A percentile compares a stretch with the other conserved stretches of the same genome.
Evolutionary conservation across 2,888 invertebrate species (phyloP).

Genomic region (Metellina segmentata): DNA sequence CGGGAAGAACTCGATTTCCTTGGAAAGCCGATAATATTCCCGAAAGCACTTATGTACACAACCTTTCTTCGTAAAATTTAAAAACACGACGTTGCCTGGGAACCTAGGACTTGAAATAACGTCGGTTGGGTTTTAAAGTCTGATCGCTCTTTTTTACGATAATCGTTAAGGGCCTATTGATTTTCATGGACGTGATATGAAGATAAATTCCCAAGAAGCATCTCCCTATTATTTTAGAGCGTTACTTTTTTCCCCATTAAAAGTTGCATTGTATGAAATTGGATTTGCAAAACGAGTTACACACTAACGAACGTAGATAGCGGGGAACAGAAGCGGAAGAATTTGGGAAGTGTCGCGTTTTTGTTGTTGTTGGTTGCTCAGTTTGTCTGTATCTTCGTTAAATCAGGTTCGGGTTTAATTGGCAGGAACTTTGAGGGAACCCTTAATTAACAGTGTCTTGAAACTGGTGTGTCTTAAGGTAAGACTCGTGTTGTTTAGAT

Average conservation of each 20-base stretch:
- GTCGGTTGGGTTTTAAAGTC: background rate
- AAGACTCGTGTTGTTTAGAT: no score
- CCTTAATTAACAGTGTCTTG: no score
- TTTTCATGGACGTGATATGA: constrained; percentile 17
- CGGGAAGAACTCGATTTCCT: background rate
- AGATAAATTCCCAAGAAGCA: background rate
- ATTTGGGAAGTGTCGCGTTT: background rate
- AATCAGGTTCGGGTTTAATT: constrained; percentile 8
- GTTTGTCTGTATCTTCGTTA: background rate
- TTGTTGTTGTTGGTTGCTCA: background rate
- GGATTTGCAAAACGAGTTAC: background rate
- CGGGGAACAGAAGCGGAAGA: background rate
- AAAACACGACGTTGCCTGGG: background rate
- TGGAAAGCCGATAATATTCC: constrained; percentile 5
- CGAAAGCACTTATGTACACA: background rate
- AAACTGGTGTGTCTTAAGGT: no score
- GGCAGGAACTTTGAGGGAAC: background rate
- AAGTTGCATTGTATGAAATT: background rate
- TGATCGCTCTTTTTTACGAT: background rate
- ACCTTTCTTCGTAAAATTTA: background rate
- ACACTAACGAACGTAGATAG: background rate
- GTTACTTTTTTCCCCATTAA: constrained; percentile 2
- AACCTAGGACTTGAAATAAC: background rate
- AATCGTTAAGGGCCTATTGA: constrained; percentile 11
- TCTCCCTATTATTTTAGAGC: constrained; percentile 18